Evolutionary conservation across 2,113 vertebrate genomes (phyloP).

Genomic region (Xerus inauris): DNA sequence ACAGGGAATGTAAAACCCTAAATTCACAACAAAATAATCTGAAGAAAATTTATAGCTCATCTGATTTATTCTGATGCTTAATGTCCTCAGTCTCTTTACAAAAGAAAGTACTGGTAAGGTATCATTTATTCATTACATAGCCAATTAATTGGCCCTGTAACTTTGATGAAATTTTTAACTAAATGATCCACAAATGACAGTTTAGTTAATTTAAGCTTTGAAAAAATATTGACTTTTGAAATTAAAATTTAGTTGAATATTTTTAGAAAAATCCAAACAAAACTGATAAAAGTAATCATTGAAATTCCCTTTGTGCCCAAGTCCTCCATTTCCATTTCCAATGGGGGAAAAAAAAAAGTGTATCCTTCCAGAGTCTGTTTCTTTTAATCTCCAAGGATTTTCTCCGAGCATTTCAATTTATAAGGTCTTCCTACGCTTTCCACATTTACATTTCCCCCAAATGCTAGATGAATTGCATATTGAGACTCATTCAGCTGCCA

Average conservation of each 20-base stretch:
- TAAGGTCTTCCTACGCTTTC: constrained; percentile 28
- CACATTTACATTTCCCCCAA: constrained; percentile 39
- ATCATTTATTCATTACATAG: neutral
- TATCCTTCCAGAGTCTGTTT: neutral
- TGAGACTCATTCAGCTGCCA: neutral
- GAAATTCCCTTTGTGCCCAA: neutral
- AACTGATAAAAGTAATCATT: neutral
- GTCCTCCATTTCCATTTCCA: neutral
- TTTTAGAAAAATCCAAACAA: constrained; percentile 35
- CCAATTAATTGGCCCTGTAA: neutral
- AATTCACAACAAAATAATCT: neutral
- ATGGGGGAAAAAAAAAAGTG: neutral
- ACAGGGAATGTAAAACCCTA: neutral
- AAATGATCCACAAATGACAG: neutral
- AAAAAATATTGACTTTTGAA: constrained; percentile 9
- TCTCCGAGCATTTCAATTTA: constrained; percentile 13
- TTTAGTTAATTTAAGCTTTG: neutral
- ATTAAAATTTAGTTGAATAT: neutral
- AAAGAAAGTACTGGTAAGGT: neutral
- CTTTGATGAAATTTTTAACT: neutral
- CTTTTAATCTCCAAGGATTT: neutral
- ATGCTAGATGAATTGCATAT: neutral
- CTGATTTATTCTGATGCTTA: neutral
- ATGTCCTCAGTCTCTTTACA: neutral
- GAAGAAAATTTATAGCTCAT: neutral